These are phyloP conservation scores for Parus major DNA, from an alignment of 2,113 vertebrate genomes.

Conservation along the genomic window DNA sequence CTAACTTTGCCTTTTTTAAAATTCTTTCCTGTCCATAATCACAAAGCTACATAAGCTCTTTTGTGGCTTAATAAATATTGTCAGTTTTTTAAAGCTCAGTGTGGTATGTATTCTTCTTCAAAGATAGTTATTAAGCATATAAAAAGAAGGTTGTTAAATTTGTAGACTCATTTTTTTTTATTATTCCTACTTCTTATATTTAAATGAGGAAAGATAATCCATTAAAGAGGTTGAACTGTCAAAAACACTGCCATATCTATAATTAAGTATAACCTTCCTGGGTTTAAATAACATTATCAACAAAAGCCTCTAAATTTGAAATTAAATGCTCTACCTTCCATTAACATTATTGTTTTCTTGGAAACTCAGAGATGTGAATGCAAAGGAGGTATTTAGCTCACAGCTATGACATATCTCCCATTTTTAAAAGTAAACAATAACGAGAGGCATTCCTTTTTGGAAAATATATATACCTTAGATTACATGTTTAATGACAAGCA, in stretches of 20 bases:
- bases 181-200: conserved; percentile 45
- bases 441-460: background rate
- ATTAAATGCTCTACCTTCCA: conserved; percentile 37
- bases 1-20: conserved; percentile 69
- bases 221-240: conserved; percentile 46
- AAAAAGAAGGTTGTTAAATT: conserved; percentile 39
- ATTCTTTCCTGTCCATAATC: conserved; percentile 67
- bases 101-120: conserved; percentile 47
- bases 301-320: conserved; percentile 38
- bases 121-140: conserved; percentile 39
- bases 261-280: conserved; percentile 58
- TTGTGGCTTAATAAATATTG: conserved; percentile 73
- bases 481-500: background rate
- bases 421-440: background rate
- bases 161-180: conserved; percentile 41
- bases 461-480: background rate
- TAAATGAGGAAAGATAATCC: conserved; percentile 63
- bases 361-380: background rate
- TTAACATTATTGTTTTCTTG: conserved; percentile 3
- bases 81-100: conserved; percentile 56
- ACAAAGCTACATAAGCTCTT: conserved; percentile 68
- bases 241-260: conserved; percentile 50
- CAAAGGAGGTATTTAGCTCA: background rate
- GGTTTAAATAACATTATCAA: conserved; percentile 51
- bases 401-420: background rate